Conservation (phyloP, 2,888 invertebrate genomes). For the Brachypalpus laphriformis region DNA sequence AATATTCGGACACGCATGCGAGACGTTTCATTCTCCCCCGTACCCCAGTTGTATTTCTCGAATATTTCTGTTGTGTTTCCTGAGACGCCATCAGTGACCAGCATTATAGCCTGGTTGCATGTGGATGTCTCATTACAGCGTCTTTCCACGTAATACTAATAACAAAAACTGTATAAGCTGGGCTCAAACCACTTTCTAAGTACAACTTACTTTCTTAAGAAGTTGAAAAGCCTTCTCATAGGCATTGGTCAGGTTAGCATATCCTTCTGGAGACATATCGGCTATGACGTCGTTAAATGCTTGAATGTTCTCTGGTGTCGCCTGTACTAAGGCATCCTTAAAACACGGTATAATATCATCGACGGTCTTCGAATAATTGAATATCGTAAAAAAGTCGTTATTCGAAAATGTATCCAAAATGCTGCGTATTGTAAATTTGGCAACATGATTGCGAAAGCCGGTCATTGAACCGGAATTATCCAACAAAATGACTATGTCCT, state of each 20-base stretch:
- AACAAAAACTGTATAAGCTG: conserved; percentile 6
- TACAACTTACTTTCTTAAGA: conserved; percentile 87
- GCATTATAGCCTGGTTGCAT: conserved; percentile 98
- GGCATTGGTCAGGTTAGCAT: conserved; percentile 93
- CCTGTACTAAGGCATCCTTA: conserved; percentile 91
- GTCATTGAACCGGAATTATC: conserved; percentile 99
- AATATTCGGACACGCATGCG: conserved; percentile 95
- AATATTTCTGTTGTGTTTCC: conserved; percentile 94
- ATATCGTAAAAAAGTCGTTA: conserved; percentile 98
- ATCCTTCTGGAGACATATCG: conserved; percentile 87
- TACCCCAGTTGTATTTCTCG: conserved; percentile 90
- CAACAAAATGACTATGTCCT: conserved; percentile 97
- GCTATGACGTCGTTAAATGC: conserved; percentile 89
- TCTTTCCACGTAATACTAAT: conserved; percentile 83
- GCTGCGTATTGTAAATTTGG: conserved; percentile 92
- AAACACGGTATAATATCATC: conserved; percentile 93
- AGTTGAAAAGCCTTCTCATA: conserved; percentile 93
- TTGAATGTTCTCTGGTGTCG: conserved; percentile 92
- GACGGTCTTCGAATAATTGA: conserved; percentile 90
- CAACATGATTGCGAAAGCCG: conserved; percentile 90
- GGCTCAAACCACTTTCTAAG: no score
- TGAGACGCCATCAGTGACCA: conserved; percentile 97
- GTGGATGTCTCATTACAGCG: conserved; percentile 84
- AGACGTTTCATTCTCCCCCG: conserved; percentile 85
- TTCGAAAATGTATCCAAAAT: conserved; percentile 97